Evolutionary conservation across 2,113 vertebrate species (phyloP).

Genomic region (Leucosticte australis): DNA sequence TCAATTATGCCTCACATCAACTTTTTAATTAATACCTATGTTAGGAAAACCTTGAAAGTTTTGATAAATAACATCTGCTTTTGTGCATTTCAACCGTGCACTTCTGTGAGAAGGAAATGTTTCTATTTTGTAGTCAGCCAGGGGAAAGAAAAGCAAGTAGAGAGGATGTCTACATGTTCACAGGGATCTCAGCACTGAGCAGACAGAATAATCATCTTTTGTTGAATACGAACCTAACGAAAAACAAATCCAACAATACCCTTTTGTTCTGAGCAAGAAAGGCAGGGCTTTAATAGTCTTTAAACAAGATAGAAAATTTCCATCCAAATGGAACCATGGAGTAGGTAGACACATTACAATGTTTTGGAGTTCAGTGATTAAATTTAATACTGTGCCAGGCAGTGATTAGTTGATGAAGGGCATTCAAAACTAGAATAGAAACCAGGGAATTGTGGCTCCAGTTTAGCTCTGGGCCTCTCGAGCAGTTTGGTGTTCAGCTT

Average conservation of each 20-base stretch:
- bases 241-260: constrained; percentile 57
- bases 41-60: constrained; percentile 38
- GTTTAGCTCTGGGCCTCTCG: neutral
- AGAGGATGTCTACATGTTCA: constrained; percentile 30
- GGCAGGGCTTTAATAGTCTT: constrained; percentile 55
- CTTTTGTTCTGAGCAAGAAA: constrained; percentile 63
- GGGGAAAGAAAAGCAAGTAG: constrained; percentile 18
- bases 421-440: neutral
- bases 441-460: neutral
- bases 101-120: neutral
- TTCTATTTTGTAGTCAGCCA: neutral
- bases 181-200: constrained; percentile 24
- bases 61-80: constrained; percentile 14
- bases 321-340: constrained; percentile 49
- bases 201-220: constrained; percentile 68
- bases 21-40: constrained; percentile 16
- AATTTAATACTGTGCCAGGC: constrained; percentile 49
- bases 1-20: neutral
- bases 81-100: neutral
- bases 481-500: neutral
- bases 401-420: constrained; percentile 39
- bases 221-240: constrained; percentile 25
- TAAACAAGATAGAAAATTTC: constrained; percentile 57
- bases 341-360: constrained; percentile 51
- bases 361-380: constrained; percentile 50